These are phyloP conservation scores for Brachystomella parvula DNA, from an alignment of 1,140 invertebrate species.

Conservation along the genomic window DNA sequence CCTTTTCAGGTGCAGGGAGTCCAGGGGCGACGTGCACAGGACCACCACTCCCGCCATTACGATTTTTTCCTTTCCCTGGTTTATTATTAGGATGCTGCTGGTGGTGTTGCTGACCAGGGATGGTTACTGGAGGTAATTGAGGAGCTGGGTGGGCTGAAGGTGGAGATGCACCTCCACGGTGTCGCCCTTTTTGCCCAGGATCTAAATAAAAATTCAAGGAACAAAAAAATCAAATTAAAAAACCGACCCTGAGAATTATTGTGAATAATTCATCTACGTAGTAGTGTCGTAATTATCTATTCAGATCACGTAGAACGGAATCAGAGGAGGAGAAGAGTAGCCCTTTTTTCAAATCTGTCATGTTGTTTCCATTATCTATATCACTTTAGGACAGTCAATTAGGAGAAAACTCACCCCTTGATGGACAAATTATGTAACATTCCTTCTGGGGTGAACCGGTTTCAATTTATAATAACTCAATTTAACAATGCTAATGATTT, in stretches of 20 bases:
- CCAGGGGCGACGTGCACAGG: conserved; percentile 23
- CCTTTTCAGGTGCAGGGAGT: conserved; percentile 21
- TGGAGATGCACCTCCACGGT: not conserved
- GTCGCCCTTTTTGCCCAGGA: not conserved
- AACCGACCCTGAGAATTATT: no score
- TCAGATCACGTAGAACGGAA: no score
- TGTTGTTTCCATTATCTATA: not conserved
- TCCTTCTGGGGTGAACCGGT: not conserved
- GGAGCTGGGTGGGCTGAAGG: not conserved
- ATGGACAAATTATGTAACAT: not conserved
- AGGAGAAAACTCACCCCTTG: not conserved
- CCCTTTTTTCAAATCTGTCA: not conserved
- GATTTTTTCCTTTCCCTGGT: conserved; percentile 5
- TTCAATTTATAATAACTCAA: not conserved
- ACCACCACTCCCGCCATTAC: not conserved
- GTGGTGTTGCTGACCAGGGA: not conserved
- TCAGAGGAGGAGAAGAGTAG: no score
- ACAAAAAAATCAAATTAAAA: not conserved
- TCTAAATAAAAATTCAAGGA: no score
- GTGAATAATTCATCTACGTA: no score
- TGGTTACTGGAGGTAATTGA: not conserved
- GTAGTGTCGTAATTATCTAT: no score
- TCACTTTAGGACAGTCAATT: not conserved
- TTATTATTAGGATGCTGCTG: not conserved
- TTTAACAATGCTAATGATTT: no score